Evolutionary conservation across 2,797 vertebrate species (phyloP).

Genomic region (Cheirogaleus major): DNA sequence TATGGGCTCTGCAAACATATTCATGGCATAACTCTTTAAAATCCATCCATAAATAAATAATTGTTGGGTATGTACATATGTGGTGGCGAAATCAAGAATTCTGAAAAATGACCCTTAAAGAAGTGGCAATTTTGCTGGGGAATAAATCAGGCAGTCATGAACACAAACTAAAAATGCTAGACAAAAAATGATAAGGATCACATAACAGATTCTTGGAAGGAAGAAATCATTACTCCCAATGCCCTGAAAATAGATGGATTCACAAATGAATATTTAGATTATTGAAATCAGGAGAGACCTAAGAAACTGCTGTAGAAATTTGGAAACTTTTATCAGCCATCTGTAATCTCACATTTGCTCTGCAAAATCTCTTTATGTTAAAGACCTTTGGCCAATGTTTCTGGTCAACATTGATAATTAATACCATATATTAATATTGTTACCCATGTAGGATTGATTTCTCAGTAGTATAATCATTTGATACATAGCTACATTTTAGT

Average conservation of each 20-base stretch:
- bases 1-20: not conserved
- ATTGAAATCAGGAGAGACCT: not conserved
- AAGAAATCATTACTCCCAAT: not conserved
- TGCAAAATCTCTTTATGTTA: not conserved
- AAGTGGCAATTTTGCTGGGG: not conserved
- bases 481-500: not conserved
- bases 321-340: conserved; percentile 4
- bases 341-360: not conserved
- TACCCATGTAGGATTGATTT: not conserved
- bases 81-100: conserved; percentile 34
- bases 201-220: not conserved
- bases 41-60: conserved; percentile 18
- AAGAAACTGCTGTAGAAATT: conserved; percentile 20
- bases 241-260: conserved; percentile 23
- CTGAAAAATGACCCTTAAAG: conserved; percentile 1
- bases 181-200: not conserved
- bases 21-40: conserved; percentile 26
- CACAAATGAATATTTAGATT: conserved; percentile 30
- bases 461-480: conserved; percentile 4
- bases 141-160: conserved; percentile 20
- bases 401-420: not conserved
- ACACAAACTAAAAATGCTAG: not conserved
- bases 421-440: not conserved
- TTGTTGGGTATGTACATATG: not conserved
- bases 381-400: not conserved